Percentiles rank a stretch among this genome's conserved stretches.
Evolutionary conservation across 1,140 invertebrate genomes (phyloP).

Genomic region (Ladona fulva): DNA sequence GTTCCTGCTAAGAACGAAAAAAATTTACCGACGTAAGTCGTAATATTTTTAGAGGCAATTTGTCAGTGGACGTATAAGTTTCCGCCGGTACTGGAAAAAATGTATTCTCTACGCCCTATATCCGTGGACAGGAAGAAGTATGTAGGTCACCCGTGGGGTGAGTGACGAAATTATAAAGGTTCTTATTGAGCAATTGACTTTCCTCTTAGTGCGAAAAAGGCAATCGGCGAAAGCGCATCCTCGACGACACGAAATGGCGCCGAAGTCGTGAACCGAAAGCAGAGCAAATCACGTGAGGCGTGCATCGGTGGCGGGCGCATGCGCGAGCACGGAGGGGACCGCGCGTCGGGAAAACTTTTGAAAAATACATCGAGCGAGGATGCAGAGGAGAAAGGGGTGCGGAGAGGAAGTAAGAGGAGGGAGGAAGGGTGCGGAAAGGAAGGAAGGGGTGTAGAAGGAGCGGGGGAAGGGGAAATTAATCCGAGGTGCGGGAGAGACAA

Average conservation of each 20-base stretch:
- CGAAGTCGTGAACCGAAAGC: background rate
- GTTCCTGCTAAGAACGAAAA: too few relatives aligned
- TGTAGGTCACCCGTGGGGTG: too few relatives aligned
- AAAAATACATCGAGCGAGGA: background rate
- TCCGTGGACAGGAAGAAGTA: too few relatives aligned
- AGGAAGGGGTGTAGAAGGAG: background rate
- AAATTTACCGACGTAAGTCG: too few relatives aligned
- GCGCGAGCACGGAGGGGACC: background rate
- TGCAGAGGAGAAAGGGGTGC: background rate
- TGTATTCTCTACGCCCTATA: too few relatives aligned
- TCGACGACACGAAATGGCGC: background rate
- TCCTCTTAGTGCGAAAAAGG: too few relatives aligned
- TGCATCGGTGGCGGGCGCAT: background rate
- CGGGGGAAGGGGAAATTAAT: background rate
- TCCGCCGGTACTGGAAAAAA: too few relatives aligned
- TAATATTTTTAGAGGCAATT: too few relatives aligned
- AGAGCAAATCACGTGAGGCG: background rate
- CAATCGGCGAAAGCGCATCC: background rate
- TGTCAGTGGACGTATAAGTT: too few relatives aligned
- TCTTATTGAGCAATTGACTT: too few relatives aligned
- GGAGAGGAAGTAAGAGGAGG: background rate
- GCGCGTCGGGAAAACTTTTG: constrained; percentile 2
- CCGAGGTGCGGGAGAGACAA: background rate
- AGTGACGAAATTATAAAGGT: too few relatives aligned
- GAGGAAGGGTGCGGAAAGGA: background rate